Base-by-base conservation (phyloP, 2,888 invertebrate genomes). In the Brachylomia viminalis region DNA sequence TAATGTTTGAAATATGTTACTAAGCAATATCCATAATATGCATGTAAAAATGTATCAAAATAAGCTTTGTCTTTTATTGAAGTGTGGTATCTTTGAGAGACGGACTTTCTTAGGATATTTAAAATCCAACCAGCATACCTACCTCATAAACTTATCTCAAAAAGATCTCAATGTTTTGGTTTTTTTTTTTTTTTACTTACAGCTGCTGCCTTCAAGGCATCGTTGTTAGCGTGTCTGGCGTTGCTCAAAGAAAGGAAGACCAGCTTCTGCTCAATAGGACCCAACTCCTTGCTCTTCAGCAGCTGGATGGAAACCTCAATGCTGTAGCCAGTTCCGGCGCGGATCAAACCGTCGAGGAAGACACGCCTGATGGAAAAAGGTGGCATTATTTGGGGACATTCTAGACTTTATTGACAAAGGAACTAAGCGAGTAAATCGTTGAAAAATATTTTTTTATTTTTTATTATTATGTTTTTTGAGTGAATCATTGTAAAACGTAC, bases 321-420 rank as follows among this genome's bases (percentile, higher is more conserved):
- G 20, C 98, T 97, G 74, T 98, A 98, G 1, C 98, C 98, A 27
- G 98, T 98, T 47, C 98, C 98, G 0, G 98, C 97, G 75, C 98
- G 97, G 88, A 98, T 97, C 0, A 99, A 94, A 72, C 98, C 99
- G 91, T 99, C 99, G 73, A 98, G 92, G 92, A 98, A 98, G 11
- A 98, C 97, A 87, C 98, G 98, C 87, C 98, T 98, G 66, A 4
- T 67, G 74, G 47, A 47, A 56, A 56, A 64, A 42, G 0, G 1
- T n/a, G 0, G 6, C 52, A 65, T 79, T 79, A 68, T 20, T 68
- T 27, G 10, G 17, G 4, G 10, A 23, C 13, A 33, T 45, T 33
- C 15, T 33, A 45, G 10, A 30, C 2, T 38, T 38, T 15, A 17
- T 38, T 20, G 4, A 6, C 13, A 27, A 11, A 15, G 3, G 38